phyloP scores from a whole-genome alignment of 2,888 invertebrate genomes.

The Pollenia amentaria region DNA sequence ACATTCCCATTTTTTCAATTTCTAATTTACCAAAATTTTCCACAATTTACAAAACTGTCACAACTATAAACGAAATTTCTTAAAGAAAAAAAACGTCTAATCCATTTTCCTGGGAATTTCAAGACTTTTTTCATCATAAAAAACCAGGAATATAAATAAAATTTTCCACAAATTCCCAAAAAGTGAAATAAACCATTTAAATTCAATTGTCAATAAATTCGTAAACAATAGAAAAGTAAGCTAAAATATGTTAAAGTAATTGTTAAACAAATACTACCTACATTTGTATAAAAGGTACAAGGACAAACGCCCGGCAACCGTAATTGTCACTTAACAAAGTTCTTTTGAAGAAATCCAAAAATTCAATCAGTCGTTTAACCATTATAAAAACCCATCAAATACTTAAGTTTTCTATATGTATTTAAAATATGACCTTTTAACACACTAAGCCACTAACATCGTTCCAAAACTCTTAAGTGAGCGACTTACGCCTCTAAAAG shows the following conservation, averaged over 20 bases:
- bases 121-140: conserved; percentile 6
- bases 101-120: neutral
- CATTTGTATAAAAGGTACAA: conserved; percentile 30
- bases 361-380: conserved; percentile 40
- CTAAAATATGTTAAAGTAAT: neutral
- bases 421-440: conserved; percentile 63
- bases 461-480: conserved; percentile 31
- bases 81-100: neutral
- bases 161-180: conserved; percentile 8
- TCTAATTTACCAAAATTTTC: neutral
- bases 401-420: conserved; percentile 27
- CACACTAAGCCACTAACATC: conserved; percentile 54
- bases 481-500: conserved; percentile 50
- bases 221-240: neutral
- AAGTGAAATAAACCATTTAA: neutral
- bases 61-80: too few relatives aligned
- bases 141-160: conserved; percentile 4
- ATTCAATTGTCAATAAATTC: neutral
- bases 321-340: conserved; percentile 7
- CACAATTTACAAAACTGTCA: neutral
- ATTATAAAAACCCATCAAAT: conserved; percentile 41
- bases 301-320: conserved; percentile 34
- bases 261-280: neutral
- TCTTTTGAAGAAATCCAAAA: neutral
- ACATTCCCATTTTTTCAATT: too few relatives aligned